Evolutionary conservation across 2,888 invertebrate genomes (phyloP), one percentile per base, ranked within the genome.

Genomic region (Caenorhabditis japonica): DNA sequence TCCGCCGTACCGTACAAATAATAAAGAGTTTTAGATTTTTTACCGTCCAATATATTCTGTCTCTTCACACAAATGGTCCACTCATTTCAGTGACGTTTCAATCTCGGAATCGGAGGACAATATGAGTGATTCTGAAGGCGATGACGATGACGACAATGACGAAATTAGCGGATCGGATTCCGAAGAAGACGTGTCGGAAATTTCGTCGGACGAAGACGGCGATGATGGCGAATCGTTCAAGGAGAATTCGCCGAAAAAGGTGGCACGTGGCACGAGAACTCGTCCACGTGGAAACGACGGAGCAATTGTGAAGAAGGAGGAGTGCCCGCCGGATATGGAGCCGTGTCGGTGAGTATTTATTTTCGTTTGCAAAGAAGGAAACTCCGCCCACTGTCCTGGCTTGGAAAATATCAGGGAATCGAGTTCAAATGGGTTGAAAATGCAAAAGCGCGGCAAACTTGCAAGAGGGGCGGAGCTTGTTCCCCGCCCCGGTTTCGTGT

Each of bases 161-260:
- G 49, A 61, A 3, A 60, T 69, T 12, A 64, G 62, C 17, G 71
- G 60, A 46, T 60, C 62, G 4, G 71, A 71, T 27, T 71, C 71
- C 0, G 53, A 55, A 0, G 53, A 55, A 0, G 71, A 71, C 1
- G 55, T 69, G 12, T 66, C 73, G 8, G 72, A 72, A 21, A 58
- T 72, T 19, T 62, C 71, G 2, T 62, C 58, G 12, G 62, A 62
- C n/a, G 64, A 66, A 3, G 60, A 66, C 2, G 72, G 58, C 13
- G 69, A 55, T 7, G 33, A 27, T 8, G 34, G 33, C 12, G 81
- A 87, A 61, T 83, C 85, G 47, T 88, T 88, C 10, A 89, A 89
- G 62, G 86, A 88, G 43, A 87, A 87, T n/a, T 86, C 5, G 87
- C 88, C 55, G 55, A 88, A 52, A 79, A 86, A 27, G 34, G 23